Base-by-base conservation (phyloP, 2,797 vertebrate species). In the Psittacula echo region DNA sequence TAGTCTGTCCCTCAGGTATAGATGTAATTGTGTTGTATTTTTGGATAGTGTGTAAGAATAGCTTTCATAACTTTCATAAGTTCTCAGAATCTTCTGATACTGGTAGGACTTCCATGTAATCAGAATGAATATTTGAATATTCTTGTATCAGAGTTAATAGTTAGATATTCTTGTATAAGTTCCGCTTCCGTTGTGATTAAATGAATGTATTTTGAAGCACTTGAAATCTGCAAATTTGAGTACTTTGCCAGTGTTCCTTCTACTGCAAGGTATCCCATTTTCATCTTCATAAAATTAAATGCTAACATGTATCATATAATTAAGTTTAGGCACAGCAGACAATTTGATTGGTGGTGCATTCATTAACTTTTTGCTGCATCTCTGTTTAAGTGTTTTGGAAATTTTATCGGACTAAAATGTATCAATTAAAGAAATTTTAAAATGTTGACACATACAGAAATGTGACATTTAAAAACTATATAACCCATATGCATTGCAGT, bases 241-340 rank as follows among this genome's bases (percentile, higher is more conserved):
- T 85, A 92, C 90, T 95, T 97, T 94, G 56, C 72, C 72, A 95
- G 32, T 92, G 72, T 85, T 97, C 89, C 84, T 96, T 97, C 97
- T 97, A 96, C 94, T 97, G 70, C 89, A 95, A 96, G 71, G 67
- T 93, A 95, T 96, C 71, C 68, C 96, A 96, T 96, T 97, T 97
- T 97, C 85, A 95, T 96, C 96, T 97, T 95, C 96, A 97, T 97
- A 97, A 98, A 98, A 97, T 75, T 96, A 97, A 97, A 96, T 97
- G 95, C 88, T 97, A 97, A 66, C 76, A 54, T 96, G 93, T 97
- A 95, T 83, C 76, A 93, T 96, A 86, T 97, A 97, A 97, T 98
- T 97, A 98, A 98, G 97, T 97, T 94, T 96, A 96, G 89, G 85
- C 90, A 92, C 47, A 95, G 91, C 75, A 94, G 95, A 97, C 91